Evolutionary conservation across 2,113 vertebrate genomes (phyloP), one percentile per base, ranked within the genome.

Genomic region (Xiphorhynchus elegans): DNA sequence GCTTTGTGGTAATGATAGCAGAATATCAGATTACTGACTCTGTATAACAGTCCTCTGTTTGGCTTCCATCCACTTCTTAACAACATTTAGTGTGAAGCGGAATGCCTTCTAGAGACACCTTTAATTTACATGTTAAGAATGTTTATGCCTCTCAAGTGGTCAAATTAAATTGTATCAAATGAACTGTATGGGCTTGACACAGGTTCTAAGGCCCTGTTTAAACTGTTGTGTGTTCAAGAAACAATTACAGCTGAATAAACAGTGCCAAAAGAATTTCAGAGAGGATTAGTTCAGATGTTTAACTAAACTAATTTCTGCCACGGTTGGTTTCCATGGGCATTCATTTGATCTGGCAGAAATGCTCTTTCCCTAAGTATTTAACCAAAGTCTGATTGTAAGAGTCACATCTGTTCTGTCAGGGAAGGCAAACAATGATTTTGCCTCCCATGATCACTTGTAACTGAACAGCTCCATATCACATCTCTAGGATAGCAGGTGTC

Each of bases 61-160:
- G 88, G 76, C 85, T 94, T 92, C 83, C 95, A 68, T 79, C 93
- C 90, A 5, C 40, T 87, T 95, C 87, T 93, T 86, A 96, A 94
- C 40, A 84, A 56, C 76, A 58, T 93, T 70, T 75, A 56, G 59
- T 64, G 79, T 89, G 81, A 96, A 81, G 66, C 66, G 87, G 90
- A 95, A 84, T 62, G 79, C 80, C 77, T 95, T 95, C 90, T 94
- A 93, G 80, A 95, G 86, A 79, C 93, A 92, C 88, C 76, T 96
- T 90, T 95, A 86, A 93, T 92, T 93, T 85, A 72, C 62, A 49
- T 92, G 29, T 69, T 90, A 70, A 93, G 70, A 94, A 95, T 89
- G 86, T 93, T 96, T 96, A 95, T 90, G 58, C 58, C 73, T 90
- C 91, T 96, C 95, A 81, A 96, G 92, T 95, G 96, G 96, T 88